Base-by-base conservation (phyloP, 2,113 vertebrate species). In the Zosterops japonicus region DNA sequence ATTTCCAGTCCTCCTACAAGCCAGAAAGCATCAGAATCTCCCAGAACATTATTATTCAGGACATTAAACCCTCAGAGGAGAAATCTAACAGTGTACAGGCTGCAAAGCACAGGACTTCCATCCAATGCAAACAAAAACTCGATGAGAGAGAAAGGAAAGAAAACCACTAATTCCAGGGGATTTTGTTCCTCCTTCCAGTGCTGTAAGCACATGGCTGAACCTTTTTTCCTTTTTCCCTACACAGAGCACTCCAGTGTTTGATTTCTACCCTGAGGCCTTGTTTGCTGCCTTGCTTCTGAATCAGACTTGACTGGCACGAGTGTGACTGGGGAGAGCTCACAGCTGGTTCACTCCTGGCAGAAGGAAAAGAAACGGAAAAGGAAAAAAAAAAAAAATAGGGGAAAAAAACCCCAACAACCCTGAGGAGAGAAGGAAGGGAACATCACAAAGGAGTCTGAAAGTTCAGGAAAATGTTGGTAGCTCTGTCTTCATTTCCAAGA, bases 371-470 rank as follows among this genome's bases (percentile, higher is more conserved):
- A 65, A 78, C 21, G 39, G 27, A 76, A 64, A 33, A 9, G 11
- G 5, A 11, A 9, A 20, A 22, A 33, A 47, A 16, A 11, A 47
- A 16, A 29, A 39, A 14, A 11, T 13, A 14, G 5, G 4, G 8
- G 2, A 1, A 22, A 6, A 8, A 7, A 7, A 6, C 25, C 12
- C 20, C 9, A 17, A 4, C 2, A 3, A 6, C 9, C 5, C 28
- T 16, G 35, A 35, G 27, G 5, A 7, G 28, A 21, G 3, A 68
- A 52, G 22, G 29, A 61, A 14, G 16, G 8, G 11, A 71, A 16
- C 39, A 28, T 9, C 25, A 81, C 31, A 79, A 57, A 44, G 39
- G 4, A 53, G 7, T 50, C 44, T 8, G 55, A 57, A 94, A 77
- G 4, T 63, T 68, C 68, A 31, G 24, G 68, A 25, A 81, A 36